These are phyloP conservation scores for Drosophila putrida DNA, from an alignment of 2,888 invertebrate genomes.

Conservation along the genomic window DNA sequence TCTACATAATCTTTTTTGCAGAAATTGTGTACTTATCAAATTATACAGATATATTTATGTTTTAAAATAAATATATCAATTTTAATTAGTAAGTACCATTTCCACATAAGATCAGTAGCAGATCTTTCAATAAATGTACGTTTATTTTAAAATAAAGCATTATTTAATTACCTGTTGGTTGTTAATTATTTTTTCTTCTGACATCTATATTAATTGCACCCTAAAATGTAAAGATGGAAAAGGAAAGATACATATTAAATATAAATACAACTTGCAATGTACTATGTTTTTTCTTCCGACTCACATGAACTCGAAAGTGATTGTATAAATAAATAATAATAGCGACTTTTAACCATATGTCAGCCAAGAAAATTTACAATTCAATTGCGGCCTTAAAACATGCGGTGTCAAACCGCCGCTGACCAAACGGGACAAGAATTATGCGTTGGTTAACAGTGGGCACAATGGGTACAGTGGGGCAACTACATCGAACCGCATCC, in stretches of 20 bases:
- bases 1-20: no score
- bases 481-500: slow-evolving; percentile 71
- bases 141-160: slow-evolving; percentile 27
- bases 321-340: slow-evolving; percentile 8
- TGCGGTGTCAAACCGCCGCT: slow-evolving; percentile 66
- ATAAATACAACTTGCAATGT: background rate
- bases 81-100: no score
- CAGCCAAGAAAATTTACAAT: slow-evolving; percentile 64
- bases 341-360: slow-evolving; percentile 39
- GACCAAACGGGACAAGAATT: slow-evolving; percentile 52
- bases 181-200: slow-evolving; percentile 13
- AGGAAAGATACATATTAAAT: slow-evolving; percentile 9
- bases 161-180: slow-evolving; percentile 61
- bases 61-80: no score
- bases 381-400: slow-evolving; percentile 65
- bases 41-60: no score
- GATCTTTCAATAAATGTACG: background rate
- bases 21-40: no score
- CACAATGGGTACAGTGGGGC: slow-evolving; percentile 5
- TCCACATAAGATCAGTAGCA: no score
- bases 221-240: slow-evolving; percentile 41
- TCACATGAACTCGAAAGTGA: background rate
- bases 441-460: slow-evolving; percentile 51
- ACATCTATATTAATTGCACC: slow-evolving; percentile 29
- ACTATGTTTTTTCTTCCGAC: background rate